phyloP scores from a whole-genome alignment of 2,113 vertebrate species.

The Hemiprocne comata region DNA sequence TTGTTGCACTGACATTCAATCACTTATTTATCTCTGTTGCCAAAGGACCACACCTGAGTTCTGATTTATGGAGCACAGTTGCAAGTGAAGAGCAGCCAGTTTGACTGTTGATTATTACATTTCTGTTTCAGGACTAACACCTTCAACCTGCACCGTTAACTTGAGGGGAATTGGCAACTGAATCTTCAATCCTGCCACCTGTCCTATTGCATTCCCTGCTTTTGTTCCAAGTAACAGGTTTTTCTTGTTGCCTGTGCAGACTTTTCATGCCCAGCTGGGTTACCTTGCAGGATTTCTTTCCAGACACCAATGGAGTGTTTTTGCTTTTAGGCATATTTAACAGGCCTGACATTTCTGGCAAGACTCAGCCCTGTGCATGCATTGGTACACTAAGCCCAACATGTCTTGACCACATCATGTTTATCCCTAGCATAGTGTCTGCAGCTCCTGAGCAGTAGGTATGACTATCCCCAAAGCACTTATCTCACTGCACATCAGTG shows the following conservation, averaged over 20 bases:
- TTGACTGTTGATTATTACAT: background rate
- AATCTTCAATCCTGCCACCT: background rate
- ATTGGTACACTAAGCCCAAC: background rate
- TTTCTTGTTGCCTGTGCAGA: background rate
- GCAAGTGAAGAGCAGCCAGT: background rate
- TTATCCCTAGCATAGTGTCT: background rate
- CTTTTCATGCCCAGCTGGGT: background rate
- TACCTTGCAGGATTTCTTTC: background rate
- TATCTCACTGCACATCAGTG: background rate
- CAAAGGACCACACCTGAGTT: conserved; percentile 40
- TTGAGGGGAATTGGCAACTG: background rate
- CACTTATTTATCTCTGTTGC: conserved; percentile 10
- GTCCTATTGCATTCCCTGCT: background rate
- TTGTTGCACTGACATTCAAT: conserved; percentile 50
- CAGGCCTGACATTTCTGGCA: background rate
- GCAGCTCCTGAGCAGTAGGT: background rate
- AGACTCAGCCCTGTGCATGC: background rate
- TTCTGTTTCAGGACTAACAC: background rate
- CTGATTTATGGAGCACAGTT: background rate
- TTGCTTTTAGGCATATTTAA: background rate
- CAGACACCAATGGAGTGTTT: background rate
- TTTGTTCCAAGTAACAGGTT: background rate
- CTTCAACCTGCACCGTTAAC: background rate
- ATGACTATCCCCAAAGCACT: background rate
- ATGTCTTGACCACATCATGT: background rate